Conservation (phyloP, 2,113 vertebrate species). For the Bombycilla garrulus region DNA sequence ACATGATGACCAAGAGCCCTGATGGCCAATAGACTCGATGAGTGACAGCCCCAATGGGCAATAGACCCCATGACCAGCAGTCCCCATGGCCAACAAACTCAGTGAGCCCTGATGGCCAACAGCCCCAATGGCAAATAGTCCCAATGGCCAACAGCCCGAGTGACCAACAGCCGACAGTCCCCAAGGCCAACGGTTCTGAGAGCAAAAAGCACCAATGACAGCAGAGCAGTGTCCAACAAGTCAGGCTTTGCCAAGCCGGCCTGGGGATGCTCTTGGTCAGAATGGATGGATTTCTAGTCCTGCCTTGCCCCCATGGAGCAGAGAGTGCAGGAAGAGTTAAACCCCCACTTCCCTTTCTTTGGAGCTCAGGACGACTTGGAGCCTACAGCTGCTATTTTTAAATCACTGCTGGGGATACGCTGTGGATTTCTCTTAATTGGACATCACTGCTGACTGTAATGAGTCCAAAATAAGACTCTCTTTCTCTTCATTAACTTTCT, state of each 20-base stretch:
- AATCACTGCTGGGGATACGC: neutral
- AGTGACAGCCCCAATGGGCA: accelerated
- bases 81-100: accelerated
- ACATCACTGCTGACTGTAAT: constrained; percentile 3
- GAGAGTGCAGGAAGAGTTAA: neutral
- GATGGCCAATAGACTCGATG: accelerated
- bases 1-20: neutral
- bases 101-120: accelerated
- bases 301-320: neutral
- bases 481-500: constrained; percentile 32
- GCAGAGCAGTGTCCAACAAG: neutral
- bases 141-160: accelerated
- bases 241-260: neutral
- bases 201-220: accelerated
- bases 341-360: neutral
- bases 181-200: accelerated
- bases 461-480: constrained; percentile 27
- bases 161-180: accelerated
- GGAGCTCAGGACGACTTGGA: neutral
- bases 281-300: neutral
- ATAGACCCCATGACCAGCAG: accelerated
- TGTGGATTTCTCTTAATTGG: constrained; percentile 53
- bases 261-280: accelerated
- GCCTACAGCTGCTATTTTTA: constrained; percentile 30
- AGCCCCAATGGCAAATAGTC: accelerated